phyloP scores from a whole-genome alignment of 1,140 invertebrate genomes.

The Leptonema lineaticorne region DNA sequence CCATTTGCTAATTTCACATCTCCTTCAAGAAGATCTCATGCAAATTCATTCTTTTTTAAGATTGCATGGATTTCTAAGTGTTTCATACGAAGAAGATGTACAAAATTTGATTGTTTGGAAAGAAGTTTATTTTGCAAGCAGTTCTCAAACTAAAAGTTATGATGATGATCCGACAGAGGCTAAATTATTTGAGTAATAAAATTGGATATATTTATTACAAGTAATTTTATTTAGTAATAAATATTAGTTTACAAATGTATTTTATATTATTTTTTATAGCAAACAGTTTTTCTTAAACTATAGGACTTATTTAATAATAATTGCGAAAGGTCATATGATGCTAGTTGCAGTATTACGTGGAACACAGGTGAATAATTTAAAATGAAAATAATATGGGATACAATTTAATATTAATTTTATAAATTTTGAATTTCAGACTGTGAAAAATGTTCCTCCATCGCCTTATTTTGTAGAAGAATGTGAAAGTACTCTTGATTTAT shows the following conservation, averaged over 20 bases:
- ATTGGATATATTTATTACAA: background rate
- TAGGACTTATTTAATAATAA: slow-evolving; percentile 66
- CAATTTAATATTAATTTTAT: slow-evolving; percentile 10
- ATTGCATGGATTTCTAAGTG: slow-evolving; percentile 66
- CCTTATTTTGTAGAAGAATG: slow-evolving; percentile 57
- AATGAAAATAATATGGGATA: slow-evolving; percentile 1
- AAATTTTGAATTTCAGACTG: slow-evolving; percentile 41
- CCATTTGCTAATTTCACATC: slow-evolving; percentile 71
- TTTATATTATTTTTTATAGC: background rate
- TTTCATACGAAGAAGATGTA: slow-evolving; percentile 64
- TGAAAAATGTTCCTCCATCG: slow-evolving; percentile 47
- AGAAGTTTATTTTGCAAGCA: slow-evolving; percentile 63
- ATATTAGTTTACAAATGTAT: background rate
- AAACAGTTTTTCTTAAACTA: background rate
- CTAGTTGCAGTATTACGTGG: slow-evolving; percentile 70
- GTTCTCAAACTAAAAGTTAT: background rate
- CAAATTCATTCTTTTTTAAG: slow-evolving; percentile 70
- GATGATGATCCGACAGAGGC: slow-evolving; percentile 8
- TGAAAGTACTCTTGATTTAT: slow-evolving; percentile 52
- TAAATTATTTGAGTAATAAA: background rate
- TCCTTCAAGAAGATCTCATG: slow-evolving; percentile 67
- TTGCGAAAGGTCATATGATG: slow-evolving; percentile 71
- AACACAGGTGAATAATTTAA: slow-evolving; percentile 47
- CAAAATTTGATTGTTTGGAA: slow-evolving; percentile 75
- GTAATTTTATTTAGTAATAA: background rate